Conservation (phyloP, 2,888 invertebrate species). For the Galerucella nymphaeae region DNA sequence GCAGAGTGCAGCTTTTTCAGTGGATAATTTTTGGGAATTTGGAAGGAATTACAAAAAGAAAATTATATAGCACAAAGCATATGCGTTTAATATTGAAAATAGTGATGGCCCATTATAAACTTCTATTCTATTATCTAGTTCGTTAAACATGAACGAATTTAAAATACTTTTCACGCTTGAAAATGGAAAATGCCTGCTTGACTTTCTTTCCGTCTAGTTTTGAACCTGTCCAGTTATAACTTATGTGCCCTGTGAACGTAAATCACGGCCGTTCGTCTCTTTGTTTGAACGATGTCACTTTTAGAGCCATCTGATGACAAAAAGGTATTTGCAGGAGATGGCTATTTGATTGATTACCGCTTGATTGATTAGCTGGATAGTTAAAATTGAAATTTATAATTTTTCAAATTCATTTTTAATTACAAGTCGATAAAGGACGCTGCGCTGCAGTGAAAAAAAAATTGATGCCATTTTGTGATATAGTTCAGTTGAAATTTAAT, state of each 20-base stretch:
- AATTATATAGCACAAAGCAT: not conserved
- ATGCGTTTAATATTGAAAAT: not conserved
- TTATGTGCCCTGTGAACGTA: not conserved
- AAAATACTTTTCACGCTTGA: no score
- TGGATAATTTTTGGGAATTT: not conserved
- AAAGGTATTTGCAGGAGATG: constrained; percentile 24
- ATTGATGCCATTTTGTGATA: no score
- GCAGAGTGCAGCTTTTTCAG: not conserved
- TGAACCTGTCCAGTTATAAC: not conserved
- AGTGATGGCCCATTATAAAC: no score
- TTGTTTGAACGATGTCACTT: constrained; percentile 14
- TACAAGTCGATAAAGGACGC: not conserved
- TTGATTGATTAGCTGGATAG: constrained; percentile 8
- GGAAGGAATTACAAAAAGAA: not conserved
- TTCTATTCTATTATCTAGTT: no score
- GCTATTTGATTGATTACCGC: constrained; percentile 13
- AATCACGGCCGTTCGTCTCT: constrained; percentile 13
- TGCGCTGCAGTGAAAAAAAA: no score
- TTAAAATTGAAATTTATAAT: constrained; percentile 10
- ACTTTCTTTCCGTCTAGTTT: not conserved
- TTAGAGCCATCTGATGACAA: constrained; percentile 22
- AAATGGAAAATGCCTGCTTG: no score
- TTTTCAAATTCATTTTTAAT: constrained; percentile 3
- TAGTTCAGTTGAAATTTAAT: no score
- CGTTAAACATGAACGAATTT: no score